Base-by-base conservation (phyloP, 2,888 invertebrate species). In the Pandemis cinnamomeana region DNA sequence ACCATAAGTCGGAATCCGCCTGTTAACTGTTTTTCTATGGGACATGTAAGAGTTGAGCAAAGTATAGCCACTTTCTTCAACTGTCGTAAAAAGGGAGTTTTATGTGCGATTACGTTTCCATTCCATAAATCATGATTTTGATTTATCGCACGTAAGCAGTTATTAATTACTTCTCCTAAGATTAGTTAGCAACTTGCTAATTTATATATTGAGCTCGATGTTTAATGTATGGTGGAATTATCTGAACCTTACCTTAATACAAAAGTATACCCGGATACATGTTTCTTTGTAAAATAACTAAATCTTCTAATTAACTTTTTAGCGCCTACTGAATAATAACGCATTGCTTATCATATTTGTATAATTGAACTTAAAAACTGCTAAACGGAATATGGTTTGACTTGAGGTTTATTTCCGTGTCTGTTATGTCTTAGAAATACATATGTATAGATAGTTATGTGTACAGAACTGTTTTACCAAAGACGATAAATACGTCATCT, bases 121-220 rank as follows among this genome's bases (percentile, higher is more conserved):
- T 36, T 60, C 13, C 36, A 13, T 42, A 61, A 61, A 61, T 61
- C 61, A 61, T n/a, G n/a, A 41, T 36, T 60, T 58, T 58, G 58
- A 58, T 58, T 58, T 58, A 58, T 61, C 61, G 42, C 7, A 60
- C 13, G 36, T 60, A 4, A 36, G 42, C 42, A 61, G 61, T 60
- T 60, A 60, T 61, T 61, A 61, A 61, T 41, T 61, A 3, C 36
- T 8, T 6, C 2, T 7, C 15, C 7, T 41, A n/a, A 42, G 13
- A 42, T 8, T 7, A 61, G 61, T 41, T n/a, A 41, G 41, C 13
- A 42, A 41, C n/a, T 41, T 41, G n/a, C 36, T 36, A 61, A 58
- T 58, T 58, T 20, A 58, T 27, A 58, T 58, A 10, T 58, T 58
- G 27, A 20, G 58, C 10, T 58, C 11, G 20, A 58, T 58, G 27